These are phyloP conservation scores for Lutjanus erythropterus DNA, from an alignment of 2,113 vertebrate genomes.

Conservation along the genomic window DNA sequence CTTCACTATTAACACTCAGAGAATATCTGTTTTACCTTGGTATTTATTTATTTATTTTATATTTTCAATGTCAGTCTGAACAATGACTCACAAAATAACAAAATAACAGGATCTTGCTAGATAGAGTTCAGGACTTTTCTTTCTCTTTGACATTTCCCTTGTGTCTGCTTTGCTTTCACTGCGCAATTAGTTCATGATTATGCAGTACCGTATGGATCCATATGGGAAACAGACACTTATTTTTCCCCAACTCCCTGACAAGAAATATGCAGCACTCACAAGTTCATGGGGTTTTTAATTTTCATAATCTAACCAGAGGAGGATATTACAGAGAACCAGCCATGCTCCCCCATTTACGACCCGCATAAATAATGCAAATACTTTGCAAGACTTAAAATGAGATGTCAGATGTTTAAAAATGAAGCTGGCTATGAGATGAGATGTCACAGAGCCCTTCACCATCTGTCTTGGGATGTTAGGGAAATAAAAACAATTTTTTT, in stretches of 20 bases:
- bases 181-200: slow-evolving; percentile 1
- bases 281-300: slow-evolving; percentile 57
- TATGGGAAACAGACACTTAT: slow-evolving; percentile 2
- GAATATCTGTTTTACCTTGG: background rate
- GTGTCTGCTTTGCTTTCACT: slow-evolving; percentile 1
- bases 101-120: background rate
- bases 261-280: slow-evolving; percentile 50
- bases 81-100: background rate
- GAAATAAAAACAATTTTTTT: slow-evolving; percentile 34
- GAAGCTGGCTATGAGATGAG: slow-evolving; percentile 52
- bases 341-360: slow-evolving; percentile 30
- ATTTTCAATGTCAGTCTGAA: background rate
- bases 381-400: slow-evolving; percentile 69
- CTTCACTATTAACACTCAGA: background rate
- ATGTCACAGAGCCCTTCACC: slow-evolving; percentile 49
- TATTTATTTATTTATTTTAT: background rate
- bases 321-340: slow-evolving; percentile 42
- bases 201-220: slow-evolving; percentile 1
- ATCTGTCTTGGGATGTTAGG: slow-evolving; percentile 53
- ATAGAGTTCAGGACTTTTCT: background rate
- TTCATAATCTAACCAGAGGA: slow-evolving; percentile 51
- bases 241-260: slow-evolving; percentile 17
- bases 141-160: slow-evolving; percentile 5
- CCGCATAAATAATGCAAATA: slow-evolving; percentile 69
- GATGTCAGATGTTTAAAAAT: slow-evolving; percentile 63